phyloP scores from a whole-genome alignment of 2,797 vertebrate species.

The Lophotriccus pileatus region DNA sequence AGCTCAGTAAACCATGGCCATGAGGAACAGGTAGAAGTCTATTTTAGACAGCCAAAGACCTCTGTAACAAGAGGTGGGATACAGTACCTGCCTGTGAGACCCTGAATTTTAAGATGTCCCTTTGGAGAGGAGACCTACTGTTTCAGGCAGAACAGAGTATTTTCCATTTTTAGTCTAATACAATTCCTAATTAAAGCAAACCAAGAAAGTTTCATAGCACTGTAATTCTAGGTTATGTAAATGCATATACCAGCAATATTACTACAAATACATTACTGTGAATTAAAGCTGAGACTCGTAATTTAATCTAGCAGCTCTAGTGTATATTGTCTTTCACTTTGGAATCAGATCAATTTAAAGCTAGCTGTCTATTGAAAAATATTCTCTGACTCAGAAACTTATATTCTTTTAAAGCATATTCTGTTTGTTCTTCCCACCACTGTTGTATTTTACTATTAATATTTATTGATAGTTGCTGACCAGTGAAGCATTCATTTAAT shows the following conservation, averaged over 20 bases:
- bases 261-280: not conserved
- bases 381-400: not conserved
- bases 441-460: not conserved
- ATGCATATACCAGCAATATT: not conserved
- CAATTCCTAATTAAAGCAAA: not conserved
- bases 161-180: not conserved
- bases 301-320: not conserved
- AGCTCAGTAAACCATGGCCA: not conserved
- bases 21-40: not conserved
- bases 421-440: not conserved
- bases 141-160: not conserved
- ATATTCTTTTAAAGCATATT: not conserved
- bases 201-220: not conserved
- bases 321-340: not conserved
- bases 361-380: not conserved
- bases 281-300: not conserved
- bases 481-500: not conserved
- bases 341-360: not conserved
- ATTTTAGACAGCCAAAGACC: not conserved
- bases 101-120: not conserved
- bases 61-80: not conserved
- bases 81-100: not conserved
- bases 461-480: not conserved
- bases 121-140: not conserved
- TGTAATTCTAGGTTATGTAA: not conserved